phyloP scores from a whole-genome alignment of 2,888 invertebrate genomes.

The Eupithecia insigniata region DNA sequence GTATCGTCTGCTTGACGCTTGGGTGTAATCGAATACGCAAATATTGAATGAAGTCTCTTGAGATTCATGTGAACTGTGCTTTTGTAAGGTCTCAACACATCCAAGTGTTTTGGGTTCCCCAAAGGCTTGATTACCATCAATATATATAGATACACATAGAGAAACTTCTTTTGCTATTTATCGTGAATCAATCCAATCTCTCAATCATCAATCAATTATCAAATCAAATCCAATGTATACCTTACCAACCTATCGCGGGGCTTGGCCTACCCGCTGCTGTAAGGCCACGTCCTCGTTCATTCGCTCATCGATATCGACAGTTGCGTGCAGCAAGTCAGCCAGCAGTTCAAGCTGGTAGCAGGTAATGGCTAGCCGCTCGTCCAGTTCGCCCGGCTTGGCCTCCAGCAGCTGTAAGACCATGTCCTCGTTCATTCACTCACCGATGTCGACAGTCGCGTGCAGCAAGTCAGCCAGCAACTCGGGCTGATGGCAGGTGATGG shows the following conservation, averaged over 20 bases:
- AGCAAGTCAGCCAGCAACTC: constrained; percentile 89
- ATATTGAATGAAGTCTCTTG: constrained; percentile 16
- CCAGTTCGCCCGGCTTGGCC: constrained; percentile 80
- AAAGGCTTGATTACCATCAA: too few relatives aligned
- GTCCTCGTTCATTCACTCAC: constrained; percentile 52
- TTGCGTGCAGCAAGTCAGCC: constrained; percentile 88
- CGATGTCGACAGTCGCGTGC: constrained; percentile 85
- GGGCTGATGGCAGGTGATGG: constrained; percentile 90
- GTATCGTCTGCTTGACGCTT: constrained; percentile 18
- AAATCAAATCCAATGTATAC: too few relatives aligned
- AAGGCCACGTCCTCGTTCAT: constrained; percentile 73
- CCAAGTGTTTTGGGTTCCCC: neutral
- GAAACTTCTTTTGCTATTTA: neutral
- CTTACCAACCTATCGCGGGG: too few relatives aligned
- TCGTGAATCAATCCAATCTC: neutral
- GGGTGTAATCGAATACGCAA: constrained; percentile 21
- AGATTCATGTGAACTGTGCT: constrained; percentile 2
- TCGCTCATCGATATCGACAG: constrained; percentile 80
- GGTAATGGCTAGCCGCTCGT: constrained; percentile 88
- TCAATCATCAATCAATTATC: too few relatives aligned
- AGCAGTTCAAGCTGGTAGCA: constrained; percentile 90
- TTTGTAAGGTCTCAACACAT: neutral
- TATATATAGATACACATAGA: too few relatives aligned
- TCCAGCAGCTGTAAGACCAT: constrained; percentile 86
- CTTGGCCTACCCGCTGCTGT: constrained; percentile 86